A percentile compares a stretch with the other conserved stretches of the same genome.
Evolutionary conservation across 1,140 invertebrate genomes (phyloP).

Genomic region (Capitella teleta): DNA sequence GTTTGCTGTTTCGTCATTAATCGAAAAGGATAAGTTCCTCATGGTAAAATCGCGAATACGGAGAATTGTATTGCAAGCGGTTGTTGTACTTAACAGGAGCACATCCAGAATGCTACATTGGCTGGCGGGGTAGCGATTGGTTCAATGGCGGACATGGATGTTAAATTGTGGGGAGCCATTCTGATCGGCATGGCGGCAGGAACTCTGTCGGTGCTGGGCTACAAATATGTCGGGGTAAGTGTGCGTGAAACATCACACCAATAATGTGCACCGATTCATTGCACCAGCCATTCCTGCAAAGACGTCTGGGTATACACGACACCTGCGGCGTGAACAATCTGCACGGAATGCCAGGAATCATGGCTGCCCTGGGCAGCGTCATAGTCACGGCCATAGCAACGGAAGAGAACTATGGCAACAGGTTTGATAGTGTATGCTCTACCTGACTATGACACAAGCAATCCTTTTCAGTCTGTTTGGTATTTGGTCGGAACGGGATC

Average conservation of each 20-base stretch:
- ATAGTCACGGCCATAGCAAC: constrained; percentile 4
- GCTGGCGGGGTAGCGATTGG: constrained; percentile 53
- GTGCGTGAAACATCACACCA: too few relatives aligned
- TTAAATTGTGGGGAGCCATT: constrained; percentile 75
- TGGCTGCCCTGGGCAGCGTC: constrained; percentile 5
- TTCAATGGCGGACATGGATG: constrained; percentile 60
- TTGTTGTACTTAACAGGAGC: constrained; percentile 28
- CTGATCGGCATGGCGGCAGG: constrained; percentile 70
- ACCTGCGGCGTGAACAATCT: constrained; percentile 93
- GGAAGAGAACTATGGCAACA: constrained; percentile 15
- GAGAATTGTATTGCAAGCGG: not conserved
- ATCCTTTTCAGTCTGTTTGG: too few relatives aligned
- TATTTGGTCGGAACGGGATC: too few relatives aligned
- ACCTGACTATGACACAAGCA: too few relatives aligned
- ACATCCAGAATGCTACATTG: constrained; percentile 46
- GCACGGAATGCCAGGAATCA: constrained; percentile 66
- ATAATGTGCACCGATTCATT: not conserved
- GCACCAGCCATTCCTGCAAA: constrained; percentile 57
- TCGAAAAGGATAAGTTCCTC: constrained; percentile 60
- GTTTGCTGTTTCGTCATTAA: constrained; percentile 70
- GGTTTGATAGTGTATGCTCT: too few relatives aligned
- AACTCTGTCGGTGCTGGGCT: constrained; percentile 74
- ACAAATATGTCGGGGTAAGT: constrained; percentile 65
- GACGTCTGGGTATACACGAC: constrained; percentile 64
- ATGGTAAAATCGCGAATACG: constrained; percentile 35